These are phyloP conservation scores for Hemibagrus wyckioides DNA, from an alignment of 2,113 vertebrate species.

Conservation along the genomic window DNA sequence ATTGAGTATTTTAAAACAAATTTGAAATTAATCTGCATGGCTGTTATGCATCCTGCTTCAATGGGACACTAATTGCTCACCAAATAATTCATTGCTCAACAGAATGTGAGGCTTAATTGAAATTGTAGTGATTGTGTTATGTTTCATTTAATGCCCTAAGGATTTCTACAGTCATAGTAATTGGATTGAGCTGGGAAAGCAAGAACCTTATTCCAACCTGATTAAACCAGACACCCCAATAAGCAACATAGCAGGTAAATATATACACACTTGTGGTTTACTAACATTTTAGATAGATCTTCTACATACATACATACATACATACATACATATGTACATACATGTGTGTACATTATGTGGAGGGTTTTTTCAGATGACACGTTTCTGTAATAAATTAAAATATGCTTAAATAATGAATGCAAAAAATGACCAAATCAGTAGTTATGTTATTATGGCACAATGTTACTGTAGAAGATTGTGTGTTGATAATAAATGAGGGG, in stretches of 20 bases:
- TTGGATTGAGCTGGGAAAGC: slow-evolving; percentile 68
- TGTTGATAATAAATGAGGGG: no score
- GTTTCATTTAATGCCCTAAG: neutral
- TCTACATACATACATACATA: no score
- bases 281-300: no score
- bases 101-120: neutral
- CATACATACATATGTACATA: no score
- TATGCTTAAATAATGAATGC: no score
- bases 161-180: slow-evolving; percentile 67
- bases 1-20: neutral
- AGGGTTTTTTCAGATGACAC: no score
- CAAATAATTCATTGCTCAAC: neutral
- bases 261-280: no score
- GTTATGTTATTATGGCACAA: no score
- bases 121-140: neutral
- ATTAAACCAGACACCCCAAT: slow-evolving; percentile 58
- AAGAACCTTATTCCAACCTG: slow-evolving; percentile 59
- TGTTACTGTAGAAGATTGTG: no score
- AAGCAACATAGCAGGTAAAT: slow-evolving; percentile 49
- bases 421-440: no score
- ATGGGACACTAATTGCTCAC: neutral
- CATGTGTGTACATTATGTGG: no score
- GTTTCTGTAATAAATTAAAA: no score
- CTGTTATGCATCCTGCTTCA: neutral
- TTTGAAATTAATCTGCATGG: neutral